These are phyloP conservation scores for Diprion similis DNA, from an alignment of 1,140 invertebrate genomes.

Conservation along the genomic window DNA sequence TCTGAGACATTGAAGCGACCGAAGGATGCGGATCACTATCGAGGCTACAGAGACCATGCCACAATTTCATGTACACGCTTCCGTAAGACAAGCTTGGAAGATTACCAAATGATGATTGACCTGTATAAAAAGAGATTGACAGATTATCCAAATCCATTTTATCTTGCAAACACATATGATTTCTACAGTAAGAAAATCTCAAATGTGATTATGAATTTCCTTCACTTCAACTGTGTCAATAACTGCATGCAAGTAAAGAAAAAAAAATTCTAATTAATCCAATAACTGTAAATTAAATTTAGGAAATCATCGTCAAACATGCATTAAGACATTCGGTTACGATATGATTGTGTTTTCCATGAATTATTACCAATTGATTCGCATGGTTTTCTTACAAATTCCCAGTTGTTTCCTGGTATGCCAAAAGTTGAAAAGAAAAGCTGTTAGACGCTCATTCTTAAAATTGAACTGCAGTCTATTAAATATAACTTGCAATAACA, in stretches of 20 bases:
- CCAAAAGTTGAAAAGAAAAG: constrained; percentile 12
- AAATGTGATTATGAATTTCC: not conserved
- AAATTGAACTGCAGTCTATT: too few relatives aligned
- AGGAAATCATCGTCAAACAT: not conserved
- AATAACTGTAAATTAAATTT: too few relatives aligned
- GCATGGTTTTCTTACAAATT: constrained; percentile 62
- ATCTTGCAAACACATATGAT: constrained; percentile 15
- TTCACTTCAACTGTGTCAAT: too few relatives aligned
- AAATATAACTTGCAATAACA: too few relatives aligned
- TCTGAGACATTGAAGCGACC: constrained; percentile 77
- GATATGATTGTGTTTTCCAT: not conserved
- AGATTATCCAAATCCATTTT: not conserved
- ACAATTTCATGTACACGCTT: constrained; percentile 87
- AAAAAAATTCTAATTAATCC: too few relatives aligned
- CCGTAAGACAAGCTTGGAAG: constrained; percentile 63
- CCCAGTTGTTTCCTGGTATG: constrained; percentile 62
- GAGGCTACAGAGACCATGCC: constrained; percentile 78
- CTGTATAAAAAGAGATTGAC: constrained; percentile 32
- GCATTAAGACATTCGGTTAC: constrained; percentile 25
- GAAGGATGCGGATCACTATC: constrained; percentile 85
- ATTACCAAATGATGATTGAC: constrained; percentile 56
- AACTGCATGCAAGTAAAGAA: too few relatives aligned
- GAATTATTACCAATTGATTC: constrained; percentile 57
- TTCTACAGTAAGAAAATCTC: constrained; percentile 12
- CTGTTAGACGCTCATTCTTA: constrained; percentile 21